phyloP scores from a whole-genome alignment of 2,797 vertebrate species.

The Pseudochirops corinnae region DNA sequence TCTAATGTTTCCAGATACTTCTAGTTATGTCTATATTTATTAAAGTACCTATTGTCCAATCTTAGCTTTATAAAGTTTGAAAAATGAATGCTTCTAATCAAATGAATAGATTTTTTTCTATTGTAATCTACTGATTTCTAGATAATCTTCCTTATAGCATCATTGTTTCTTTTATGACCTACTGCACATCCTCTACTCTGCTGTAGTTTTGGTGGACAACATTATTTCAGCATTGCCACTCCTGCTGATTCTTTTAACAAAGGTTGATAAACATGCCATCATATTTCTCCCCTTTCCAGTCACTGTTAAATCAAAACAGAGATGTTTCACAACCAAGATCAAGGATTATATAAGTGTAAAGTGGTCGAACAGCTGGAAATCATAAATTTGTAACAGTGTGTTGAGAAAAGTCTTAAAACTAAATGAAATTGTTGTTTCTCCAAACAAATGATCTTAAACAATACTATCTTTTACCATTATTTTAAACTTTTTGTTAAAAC shows the following conservation, averaged over 20 bases:
- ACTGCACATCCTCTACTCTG: neutral
- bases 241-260: conserved; percentile 51
- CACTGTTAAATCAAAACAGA: conserved; percentile 46
- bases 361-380: neutral
- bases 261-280: conserved; percentile 35
- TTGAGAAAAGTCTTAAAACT: conserved; percentile 30
- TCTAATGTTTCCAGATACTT: neutral
- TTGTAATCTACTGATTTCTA: conserved; percentile 38
- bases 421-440: conserved; percentile 4
- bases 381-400: neutral
- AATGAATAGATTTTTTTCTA: conserved; percentile 30
- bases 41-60: conserved; percentile 33
- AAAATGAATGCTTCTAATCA: conserved; percentile 41
- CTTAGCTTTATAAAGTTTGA: conserved; percentile 1
- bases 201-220: neutral
- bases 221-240: conserved; percentile 21
- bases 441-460: conserved; percentile 20
- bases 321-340: neutral
- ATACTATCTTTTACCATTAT: neutral
- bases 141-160: conserved; percentile 20
- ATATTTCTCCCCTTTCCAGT: neutral
- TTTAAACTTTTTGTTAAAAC: conserved; percentile 32
- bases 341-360: conserved; percentile 2
- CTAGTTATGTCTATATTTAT: neutral
- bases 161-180: neutral